Base-by-base conservation (phyloP, 1,140 invertebrate genomes). In the Holcopasites calliopsidis region DNA sequence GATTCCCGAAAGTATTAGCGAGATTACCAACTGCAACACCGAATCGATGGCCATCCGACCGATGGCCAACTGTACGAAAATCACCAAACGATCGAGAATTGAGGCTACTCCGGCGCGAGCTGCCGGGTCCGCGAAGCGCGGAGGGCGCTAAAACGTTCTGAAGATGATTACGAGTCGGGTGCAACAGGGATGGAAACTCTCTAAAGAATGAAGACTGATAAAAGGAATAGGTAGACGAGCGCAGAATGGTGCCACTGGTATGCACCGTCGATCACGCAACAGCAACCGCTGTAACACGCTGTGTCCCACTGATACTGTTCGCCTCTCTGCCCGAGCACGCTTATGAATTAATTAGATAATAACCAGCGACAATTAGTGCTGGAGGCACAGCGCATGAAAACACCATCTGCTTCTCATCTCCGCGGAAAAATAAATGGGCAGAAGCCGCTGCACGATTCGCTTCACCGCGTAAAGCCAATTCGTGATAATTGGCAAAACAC, bases 261-360 rank as follows among this genome's bases (percentile, higher is more conserved):
- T 66, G 21, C 50, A 80, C 35, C 60, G 57, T 66, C 18, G 65
- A 54, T 77, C 81, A 76, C 84, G 74, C 73, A 69, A 62, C 50
- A 54, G 23, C 31, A 61, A 65, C 73, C 77, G 38, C 40, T 44
- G 49, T 47, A 55, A n/a, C 42, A 35, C 44, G 28, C 11, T 58
- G 44, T 44, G 50, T 70, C 66, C 60, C 71, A 54, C 74, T 64
- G 75, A 68, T 72, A 62, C 52, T 84, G 40, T 52, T 5, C 16
- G 26, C n/a, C n/a, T 26, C 26, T 40, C 38, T 57, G 57, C 57
- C 49, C 58, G 78, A 85, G 70, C 83, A 72, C 82, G 79, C 79
- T 82, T 83, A 83, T 83, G 85, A 87, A 88, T 88, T 88, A 88
- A 88, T 88, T 88, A 87, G 85, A 87, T 88, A 87, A 88, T 79